Base-by-base conservation (phyloP, 2,888 invertebrate species). In the Lacanobia oleracea region DNA sequence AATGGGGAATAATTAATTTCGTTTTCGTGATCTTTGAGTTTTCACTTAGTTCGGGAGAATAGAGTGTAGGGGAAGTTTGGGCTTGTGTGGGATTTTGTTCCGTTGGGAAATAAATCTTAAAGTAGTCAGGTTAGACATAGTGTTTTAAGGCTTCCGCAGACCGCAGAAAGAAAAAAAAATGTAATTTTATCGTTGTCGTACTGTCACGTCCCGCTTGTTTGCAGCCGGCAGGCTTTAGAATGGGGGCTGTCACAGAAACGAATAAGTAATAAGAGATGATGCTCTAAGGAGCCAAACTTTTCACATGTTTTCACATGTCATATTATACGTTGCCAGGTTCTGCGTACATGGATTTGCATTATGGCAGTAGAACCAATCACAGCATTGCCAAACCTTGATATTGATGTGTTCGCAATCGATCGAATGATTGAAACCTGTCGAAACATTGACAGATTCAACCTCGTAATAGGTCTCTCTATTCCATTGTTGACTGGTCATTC, bases 1-100 rank as follows among this genome's bases (percentile, higher is more conserved):
- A 53, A 37, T 61, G 43, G 10, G 48, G 75, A 80, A 80, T 78
- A 75, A 65, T 80, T 78, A 65, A 75, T 65, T 75, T 67, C 40
- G 8, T 16, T 48, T 79, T 50, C 64, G 57, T 66, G 65, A 37
- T 61, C 37, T 64, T 72, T 64, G 59, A 43, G 72, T 72, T 61
- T 45, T 23, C 33, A n/a, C 43, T 64, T 76, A 53, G 51, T 53
- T 60, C 1, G 37, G 37, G 62, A 21, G 40, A 14, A 45, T 27
- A 7, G 16, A 14, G 3, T 45, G n/a, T 48, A 5, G 27, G 21
- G 1, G 21, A 57, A 40, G 10, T 51, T 51, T 1, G 18, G 23
- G 23, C 12, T 45, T 23, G 37, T 23, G 21, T 65, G 21, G 53
- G 23, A 51, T 40, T 51, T 27, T 40, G 18, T 75, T 66, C n/a